These are phyloP conservation scores for Eilema sororculum DNA, from an alignment of 2,888 invertebrate species.

Conservation along the genomic window DNA sequence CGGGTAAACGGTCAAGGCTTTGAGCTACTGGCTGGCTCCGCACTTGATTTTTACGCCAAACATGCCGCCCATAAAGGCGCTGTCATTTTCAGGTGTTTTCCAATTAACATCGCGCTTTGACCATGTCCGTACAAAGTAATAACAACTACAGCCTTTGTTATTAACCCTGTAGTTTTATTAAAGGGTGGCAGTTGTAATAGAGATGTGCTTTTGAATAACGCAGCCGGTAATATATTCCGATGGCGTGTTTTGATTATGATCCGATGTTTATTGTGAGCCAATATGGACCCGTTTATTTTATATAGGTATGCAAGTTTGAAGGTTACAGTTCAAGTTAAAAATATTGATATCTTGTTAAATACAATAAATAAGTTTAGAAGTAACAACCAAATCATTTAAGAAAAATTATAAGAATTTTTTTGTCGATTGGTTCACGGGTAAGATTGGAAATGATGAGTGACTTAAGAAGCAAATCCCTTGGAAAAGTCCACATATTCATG, in stretches of 20 bases:
- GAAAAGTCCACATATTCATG: too few relatives aligned
- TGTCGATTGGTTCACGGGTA: too few relatives aligned
- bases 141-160: conserved; percentile 74
- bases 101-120: conserved; percentile 86
- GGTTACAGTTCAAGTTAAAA: too few relatives aligned
- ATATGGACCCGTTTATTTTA: neutral
- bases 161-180: conserved; percentile 75
- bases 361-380: too few relatives aligned
- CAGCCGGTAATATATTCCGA: conserved; percentile 25
- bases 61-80: conserved; percentile 81
- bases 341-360: too few relatives aligned
- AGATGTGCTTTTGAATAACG: conserved; percentile 58
- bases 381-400: too few relatives aligned
- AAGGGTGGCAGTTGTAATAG: conserved; percentile 69
- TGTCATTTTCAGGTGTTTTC: conserved; percentile 85
- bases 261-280: neutral
- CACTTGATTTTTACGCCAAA: conserved; percentile 85
- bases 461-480: too few relatives aligned
- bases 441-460: too few relatives aligned
- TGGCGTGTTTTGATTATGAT: neutral
- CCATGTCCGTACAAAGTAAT: conserved; percentile 75
- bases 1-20: conserved; percentile 82
- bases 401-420: too few relatives aligned
- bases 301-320: neutral
- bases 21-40: conserved; percentile 67